Conservation (phyloP, 1,140 invertebrate genomes). For the Drosophila obscura region DNA sequence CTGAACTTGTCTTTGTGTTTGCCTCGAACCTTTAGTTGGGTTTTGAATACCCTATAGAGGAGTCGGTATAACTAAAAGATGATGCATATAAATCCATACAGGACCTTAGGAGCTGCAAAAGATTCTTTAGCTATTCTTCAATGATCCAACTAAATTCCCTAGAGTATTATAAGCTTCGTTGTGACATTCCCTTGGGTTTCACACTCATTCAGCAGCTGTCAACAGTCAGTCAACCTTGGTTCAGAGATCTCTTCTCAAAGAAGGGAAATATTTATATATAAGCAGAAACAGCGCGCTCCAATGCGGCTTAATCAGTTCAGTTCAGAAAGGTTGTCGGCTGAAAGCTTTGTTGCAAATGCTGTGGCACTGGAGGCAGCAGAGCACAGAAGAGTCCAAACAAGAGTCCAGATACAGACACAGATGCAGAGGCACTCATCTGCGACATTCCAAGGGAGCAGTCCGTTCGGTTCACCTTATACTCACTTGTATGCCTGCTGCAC, state of each 20-base stretch:
- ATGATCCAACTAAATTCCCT: no score
- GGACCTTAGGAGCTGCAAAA: neutral
- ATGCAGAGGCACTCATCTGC: conserved; percentile 66
- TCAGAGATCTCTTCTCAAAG: conserved; percentile 23
- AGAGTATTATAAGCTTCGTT: conserved; percentile 24
- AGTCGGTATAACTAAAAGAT: no score
- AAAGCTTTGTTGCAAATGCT: conserved; percentile 52
- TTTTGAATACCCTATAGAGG: neutral
- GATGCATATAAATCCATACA: no score
- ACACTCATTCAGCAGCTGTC: conserved; percentile 47
- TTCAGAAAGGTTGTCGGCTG: conserved; percentile 65
- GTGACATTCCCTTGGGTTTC: conserved; percentile 26
- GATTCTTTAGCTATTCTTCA: neutral
- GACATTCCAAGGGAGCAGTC: conserved; percentile 61
- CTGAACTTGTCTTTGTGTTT: conserved; percentile 35
- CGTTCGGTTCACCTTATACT: conserved; percentile 21
- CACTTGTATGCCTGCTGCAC: conserved; percentile 20
- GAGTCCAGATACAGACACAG: no score
- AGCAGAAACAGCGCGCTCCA: conserved; percentile 46
- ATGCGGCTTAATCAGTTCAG: conserved; percentile 75
- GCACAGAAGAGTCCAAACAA: no score
- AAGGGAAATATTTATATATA: conserved; percentile 27
- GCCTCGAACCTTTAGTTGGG: neutral
- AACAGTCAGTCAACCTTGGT: conserved; percentile 57
- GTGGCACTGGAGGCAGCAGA: neutral